Evolutionary conservation across 23 tunicate genomes (phyloP), one percentile per base, ranked within the genome.

Genomic region (Styela plicata): DNA sequence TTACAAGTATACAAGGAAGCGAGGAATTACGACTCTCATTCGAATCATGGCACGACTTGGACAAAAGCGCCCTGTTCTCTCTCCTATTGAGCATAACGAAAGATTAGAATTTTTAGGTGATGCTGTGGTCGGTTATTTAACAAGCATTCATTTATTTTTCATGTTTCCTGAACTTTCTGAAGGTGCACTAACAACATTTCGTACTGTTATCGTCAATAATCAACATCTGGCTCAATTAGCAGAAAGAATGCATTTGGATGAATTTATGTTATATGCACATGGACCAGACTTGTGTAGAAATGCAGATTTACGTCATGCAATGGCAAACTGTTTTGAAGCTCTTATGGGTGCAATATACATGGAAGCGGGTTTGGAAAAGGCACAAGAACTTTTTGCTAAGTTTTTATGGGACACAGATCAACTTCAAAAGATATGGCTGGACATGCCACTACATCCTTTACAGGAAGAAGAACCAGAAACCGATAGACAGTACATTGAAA

Each of bases 281-380:
- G 96, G 96, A 23, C 99, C 95, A 26, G 99, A 95, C 69, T 62
- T 95, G 22, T 90, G 96, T 64, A 74, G 96, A 33, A 89, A 84
- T 52, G 93, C 85, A 7, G 99, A 95, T 74, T 53, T 95, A 69
- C 86, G 89, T 2, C 95, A 95, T 69, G 99, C 99, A 19, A 90
- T 95, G 91, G 99, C 99, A 31, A 95, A 95, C 53, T 95, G 99
- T 74, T 95, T 95, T 64, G 99, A 95, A 69, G 95, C 95, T 33
- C 57, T 89, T 53, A 94, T 94, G 99, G 95, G 99, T 63, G 99
- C 99, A 16, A 84, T 95, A 10, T 95, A 83, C 77, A 86, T 95
- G 87, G 99, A 95, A 69, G 92, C 89, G 0, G 96, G 92, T n/a
- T 70, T 95, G 33, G 99, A 90, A 25, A 63, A 34, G 30, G 89